A percentile compares a stretch with the other conserved stretches of the same genome.
These are phyloP conservation scores for Drosophila nigritarsus DNA, from an alignment of 2,888 invertebrate species.

Conservation along the genomic window DNA sequence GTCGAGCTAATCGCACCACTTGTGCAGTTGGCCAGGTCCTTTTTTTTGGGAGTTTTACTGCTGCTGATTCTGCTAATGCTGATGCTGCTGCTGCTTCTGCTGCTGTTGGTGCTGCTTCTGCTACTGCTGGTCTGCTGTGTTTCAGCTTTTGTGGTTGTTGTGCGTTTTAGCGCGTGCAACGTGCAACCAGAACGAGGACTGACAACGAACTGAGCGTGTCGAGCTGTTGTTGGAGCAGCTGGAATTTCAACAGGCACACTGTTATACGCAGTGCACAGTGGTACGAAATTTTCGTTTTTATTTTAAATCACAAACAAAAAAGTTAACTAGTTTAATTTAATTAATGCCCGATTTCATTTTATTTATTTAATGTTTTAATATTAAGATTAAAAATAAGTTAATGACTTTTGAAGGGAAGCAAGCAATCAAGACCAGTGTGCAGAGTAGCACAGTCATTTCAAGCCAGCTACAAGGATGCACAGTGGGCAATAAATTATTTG, in stretches of 20 bases:
- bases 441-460: slow-evolving; percentile 46
- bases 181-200: slow-evolving; percentile 68
- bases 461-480: slow-evolving; percentile 45
- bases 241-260: slow-evolving; percentile 64
- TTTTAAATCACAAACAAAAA: no score
- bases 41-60: slow-evolving; percentile 8
- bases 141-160: slow-evolving; percentile 4
- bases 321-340: no score
- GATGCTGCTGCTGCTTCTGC: slow-evolving; percentile 1
- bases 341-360: no score
- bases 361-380: background rate
- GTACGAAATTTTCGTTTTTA: background rate
- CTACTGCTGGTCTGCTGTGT: slow-evolving; percentile 16
- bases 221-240: slow-evolving; percentile 58
- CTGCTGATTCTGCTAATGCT: slow-evolving; percentile 1
- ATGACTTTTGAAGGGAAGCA: background rate
- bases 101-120: background rate
- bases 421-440: background rate
- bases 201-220: slow-evolving; percentile 72
- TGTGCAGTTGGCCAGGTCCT: slow-evolving; percentile 12
- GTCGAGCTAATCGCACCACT: slow-evolving; percentile 22
- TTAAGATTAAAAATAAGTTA: background rate
- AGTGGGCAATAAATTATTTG: slow-evolving; percentile 53
- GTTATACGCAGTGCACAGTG: slow-evolving; percentile 59
- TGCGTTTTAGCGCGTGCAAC: slow-evolving; percentile 58